Evolutionary conservation across 1,140 invertebrate genomes (phyloP).

Genomic region (Trialeurodes vaporariorum): DNA sequence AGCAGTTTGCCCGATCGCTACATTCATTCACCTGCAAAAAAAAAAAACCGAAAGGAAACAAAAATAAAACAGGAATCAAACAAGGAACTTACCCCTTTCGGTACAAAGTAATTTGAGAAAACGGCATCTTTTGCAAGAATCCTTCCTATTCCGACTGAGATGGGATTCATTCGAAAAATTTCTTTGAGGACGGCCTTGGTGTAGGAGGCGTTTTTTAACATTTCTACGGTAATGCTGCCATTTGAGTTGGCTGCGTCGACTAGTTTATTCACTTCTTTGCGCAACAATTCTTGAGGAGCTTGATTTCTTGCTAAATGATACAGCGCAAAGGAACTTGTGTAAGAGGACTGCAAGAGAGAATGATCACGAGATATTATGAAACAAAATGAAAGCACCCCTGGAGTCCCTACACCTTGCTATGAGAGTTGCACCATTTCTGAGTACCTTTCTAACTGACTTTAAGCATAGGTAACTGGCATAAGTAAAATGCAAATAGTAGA

Average conservation of each 20-base stretch:
- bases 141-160: slow-evolving; percentile 68
- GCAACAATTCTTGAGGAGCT: slow-evolving; percentile 57
- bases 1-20: too few relatives aligned
- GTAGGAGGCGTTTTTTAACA: slow-evolving; percentile 50
- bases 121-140: slow-evolving; percentile 59
- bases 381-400: slow-evolving; percentile 2
- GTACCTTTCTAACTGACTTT: too few relatives aligned
- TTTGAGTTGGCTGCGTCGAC: slow-evolving; percentile 35
- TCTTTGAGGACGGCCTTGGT: slow-evolving; percentile 73
- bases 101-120: slow-evolving; percentile 71
- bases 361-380: slow-evolving; percentile 12
- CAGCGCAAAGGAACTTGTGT: slow-evolving; percentile 61
- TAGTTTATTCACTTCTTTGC: slow-evolving; percentile 46
- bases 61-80: too few relatives aligned
- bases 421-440: too few relatives aligned
- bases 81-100: slow-evolving; percentile 62
- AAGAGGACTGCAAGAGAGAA: slow-evolving; percentile 60
- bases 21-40: too few relatives aligned
- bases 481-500: too few relatives aligned
- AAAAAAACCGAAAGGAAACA: too few relatives aligned
- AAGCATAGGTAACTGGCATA: too few relatives aligned
- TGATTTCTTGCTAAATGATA: slow-evolving; percentile 67
- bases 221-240: slow-evolving; percentile 41
- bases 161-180: slow-evolving; percentile 66
- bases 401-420: too few relatives aligned